Percentiles rank a stretch among this genome's conserved stretches.
phyloP scores from a whole-genome alignment of 2,888 invertebrate genomes.

The Amblyjoppa proteus region DNA sequence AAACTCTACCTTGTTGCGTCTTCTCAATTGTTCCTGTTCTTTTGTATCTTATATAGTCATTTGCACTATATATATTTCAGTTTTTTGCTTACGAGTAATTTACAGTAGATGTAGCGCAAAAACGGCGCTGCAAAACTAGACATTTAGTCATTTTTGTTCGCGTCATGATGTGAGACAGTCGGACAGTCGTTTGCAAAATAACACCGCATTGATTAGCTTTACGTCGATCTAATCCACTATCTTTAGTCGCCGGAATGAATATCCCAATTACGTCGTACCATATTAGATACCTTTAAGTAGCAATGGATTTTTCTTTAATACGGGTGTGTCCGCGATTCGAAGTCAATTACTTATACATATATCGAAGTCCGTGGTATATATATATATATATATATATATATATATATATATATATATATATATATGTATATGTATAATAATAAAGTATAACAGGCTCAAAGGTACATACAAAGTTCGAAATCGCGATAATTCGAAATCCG shows the following conservation, averaged over 20 bases:
- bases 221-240: neutral
- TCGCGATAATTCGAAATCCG: neutral
- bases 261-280: neutral
- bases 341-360: neutral
- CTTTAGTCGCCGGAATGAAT: neutral
- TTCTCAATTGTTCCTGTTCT: neutral
- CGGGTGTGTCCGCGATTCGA: neutral
- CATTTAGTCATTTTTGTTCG: neutral
- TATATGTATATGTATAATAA: neutral
- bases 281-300: neutral
- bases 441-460: conserved; percentile 4
- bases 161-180: neutral
- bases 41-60: neutral
- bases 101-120: neutral
- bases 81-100: neutral
- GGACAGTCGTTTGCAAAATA: neutral
- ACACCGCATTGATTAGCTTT: neutral
- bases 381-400: neutral
- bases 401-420: neutral
- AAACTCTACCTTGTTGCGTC: neutral
- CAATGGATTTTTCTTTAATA: neutral
- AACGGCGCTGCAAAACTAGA: neutral
- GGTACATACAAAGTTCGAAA: conserved; percentile 7
- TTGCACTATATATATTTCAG: conserved; percentile 21
- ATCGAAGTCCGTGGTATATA: neutral